Evolutionary conservation across 2,113 vertebrate species (phyloP), one percentile per base, ranked within the genome.

Genomic region (Anolis sagrei): DNA sequence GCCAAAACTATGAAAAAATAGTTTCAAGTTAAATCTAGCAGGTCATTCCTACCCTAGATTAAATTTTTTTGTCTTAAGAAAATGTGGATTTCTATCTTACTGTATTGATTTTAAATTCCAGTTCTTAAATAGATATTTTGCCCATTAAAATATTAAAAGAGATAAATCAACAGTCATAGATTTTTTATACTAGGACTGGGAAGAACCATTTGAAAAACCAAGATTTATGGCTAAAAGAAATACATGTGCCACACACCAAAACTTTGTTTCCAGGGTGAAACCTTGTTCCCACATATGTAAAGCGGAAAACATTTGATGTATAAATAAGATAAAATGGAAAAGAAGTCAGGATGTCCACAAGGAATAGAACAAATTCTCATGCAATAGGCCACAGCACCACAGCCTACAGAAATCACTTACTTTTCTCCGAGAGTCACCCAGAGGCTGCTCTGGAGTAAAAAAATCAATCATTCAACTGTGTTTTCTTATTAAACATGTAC

Each of bases 401-500:
- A 90, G 83, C 93, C 94, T 94, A 89, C 91, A 91, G 88, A 93
- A 95, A 92, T 90, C 98, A 99, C 99, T 99, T 99, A 99, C 99
- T 97, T 99, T 99, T 98, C 97, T 98, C 97, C 97, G 97, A 96
- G 98, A 95, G 97, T 98, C 96, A 98, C 98, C 97, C 97, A 94
- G 97, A 98, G 98, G 97, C 97, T 98, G 98, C 96, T 99, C 99
- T 99, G 97, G 95, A 96, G 96, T 97, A 97, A 97, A 99, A 96
- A 98, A 97, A 98, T 97, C 62, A 81, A 93, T 95, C 87, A 95
- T 96, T 96, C 95, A 90, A 95, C 93, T 92, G 93, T 62, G 89
- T 93, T 92, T 90, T 94, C 90, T 93, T 95, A 92, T 93, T 95
- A 92, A 90, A 93, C 87, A 95, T 81, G 95, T 1, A 90, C 87